Base-by-base conservation (phyloP, 1,140 invertebrate genomes). In the Pseudomyrmex gracilis region DNA sequence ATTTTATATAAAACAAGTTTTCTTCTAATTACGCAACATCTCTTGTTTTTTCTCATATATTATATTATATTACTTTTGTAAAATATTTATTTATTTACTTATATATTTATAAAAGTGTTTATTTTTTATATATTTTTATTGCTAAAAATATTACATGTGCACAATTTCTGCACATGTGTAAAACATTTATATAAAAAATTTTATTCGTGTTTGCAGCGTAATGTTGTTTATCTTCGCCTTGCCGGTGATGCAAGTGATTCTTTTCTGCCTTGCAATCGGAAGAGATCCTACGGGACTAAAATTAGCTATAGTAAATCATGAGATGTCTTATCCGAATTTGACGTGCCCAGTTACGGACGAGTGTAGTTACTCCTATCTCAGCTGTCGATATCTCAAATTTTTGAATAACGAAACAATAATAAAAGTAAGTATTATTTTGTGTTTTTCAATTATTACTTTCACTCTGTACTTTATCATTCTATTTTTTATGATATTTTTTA, bases 221-320 rank as follows among this genome's bases (percentile, higher is more conserved):
- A 97, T 98, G 96, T 93, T 98, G 82, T 99, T 99, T 94, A 98
- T 99, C 90, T 98, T 99, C 90, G 96, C 97, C 10, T 94, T 99
- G 87, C 98, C 98, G 47, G 97, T 98, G 2, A 97, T 98, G 94
- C 98, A 99, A 95, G 98, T 98, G n/a, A 97, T 99, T 63, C 95
- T 99, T 3, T 99, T 99, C 95, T 99, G 98, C 93, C 92, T 99
- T 84, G 98, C 98, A 24, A 98, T 99, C 86, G 98, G 98, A 77
- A 96, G 97, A 43, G 97, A 98, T 91, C 98, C 98, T 0, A 96
- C 96, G 67, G 97, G 97, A 61, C 95, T 99, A 0, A 96, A 96
- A 85, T 88, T 99, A 91, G 98, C 97, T 45, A 95, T 99, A 71
- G 97, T 98, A 3, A 98, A 99, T 93, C 93, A 96, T 58, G 98